phyloP scores from a whole-genome alignment of 35 echinoderm and acorn worm species.

The Heliocidaris erythrogramma region DNA sequence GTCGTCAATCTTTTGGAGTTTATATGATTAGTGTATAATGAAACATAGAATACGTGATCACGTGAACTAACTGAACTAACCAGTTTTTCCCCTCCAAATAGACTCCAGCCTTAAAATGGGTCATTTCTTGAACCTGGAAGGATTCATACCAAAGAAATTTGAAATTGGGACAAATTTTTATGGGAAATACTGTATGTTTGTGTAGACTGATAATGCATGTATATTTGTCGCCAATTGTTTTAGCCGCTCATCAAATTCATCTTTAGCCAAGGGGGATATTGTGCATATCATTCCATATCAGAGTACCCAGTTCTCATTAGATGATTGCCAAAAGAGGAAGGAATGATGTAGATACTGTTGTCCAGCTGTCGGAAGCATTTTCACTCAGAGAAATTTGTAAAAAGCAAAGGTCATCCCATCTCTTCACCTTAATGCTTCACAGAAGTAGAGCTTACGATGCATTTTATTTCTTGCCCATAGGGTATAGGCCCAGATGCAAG shows the following conservation, averaged over 20 bases:
- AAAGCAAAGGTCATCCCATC: neutral
- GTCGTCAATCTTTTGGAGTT: neutral
- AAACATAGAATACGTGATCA: neutral
- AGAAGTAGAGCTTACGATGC: neutral
- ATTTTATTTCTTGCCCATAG: neutral
- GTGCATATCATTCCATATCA: neutral
- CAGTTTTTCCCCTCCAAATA: neutral
- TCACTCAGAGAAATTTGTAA: neutral
- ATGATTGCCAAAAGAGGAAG: neutral
- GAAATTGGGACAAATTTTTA: neutral
- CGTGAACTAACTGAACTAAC: neutral
- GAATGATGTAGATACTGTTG: neutral
- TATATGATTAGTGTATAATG: neutral
- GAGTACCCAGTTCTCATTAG: neutral
- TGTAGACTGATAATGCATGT: neutral
- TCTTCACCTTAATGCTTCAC: neutral
- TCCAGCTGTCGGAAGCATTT: neutral
- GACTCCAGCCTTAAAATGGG: neutral
- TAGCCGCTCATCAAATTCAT: neutral
- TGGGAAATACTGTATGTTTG: neutral
- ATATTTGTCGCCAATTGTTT: neutral
- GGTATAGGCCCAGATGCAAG: neutral
- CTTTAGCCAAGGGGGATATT: neutral
- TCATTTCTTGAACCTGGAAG: neutral
- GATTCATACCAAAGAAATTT: too few species aligned